Conservation (phyloP, 2,888 invertebrate species). For the Drosophila algonquin region DNA sequence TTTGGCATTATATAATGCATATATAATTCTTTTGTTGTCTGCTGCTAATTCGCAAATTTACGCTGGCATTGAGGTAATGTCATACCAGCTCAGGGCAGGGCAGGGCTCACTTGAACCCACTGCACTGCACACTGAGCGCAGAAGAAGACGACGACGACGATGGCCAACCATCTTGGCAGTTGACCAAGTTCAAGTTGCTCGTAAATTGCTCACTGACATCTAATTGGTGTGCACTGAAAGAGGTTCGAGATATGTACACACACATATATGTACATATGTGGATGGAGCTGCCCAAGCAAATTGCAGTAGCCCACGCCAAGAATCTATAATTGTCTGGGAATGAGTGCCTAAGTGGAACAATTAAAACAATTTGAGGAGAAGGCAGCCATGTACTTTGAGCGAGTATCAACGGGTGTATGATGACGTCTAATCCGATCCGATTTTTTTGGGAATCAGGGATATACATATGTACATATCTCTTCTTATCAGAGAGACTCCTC, state of each 20-base stretch:
- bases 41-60: slow-evolving; percentile 67
- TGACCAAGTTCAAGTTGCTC: slow-evolving; percentile 35
- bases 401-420: not conserved
- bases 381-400: not conserved
- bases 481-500: not conserved
- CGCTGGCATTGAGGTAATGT: slow-evolving; percentile 72
- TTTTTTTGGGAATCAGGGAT: not conserved
- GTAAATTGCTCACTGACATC: slow-evolving; percentile 60
- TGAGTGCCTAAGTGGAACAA: slow-evolving; percentile 10
- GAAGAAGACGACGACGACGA: not conserved
- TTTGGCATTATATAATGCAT: slow-evolving; percentile 67
- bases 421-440: not conserved
- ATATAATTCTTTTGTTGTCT: slow-evolving; percentile 76
- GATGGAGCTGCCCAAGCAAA: slow-evolving; percentile 43
- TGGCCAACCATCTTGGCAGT: slow-evolving; percentile 3
- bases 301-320: slow-evolving; percentile 57
- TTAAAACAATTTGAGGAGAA: not conserved
- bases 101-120: slow-evolving; percentile 4
- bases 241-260: not conserved
- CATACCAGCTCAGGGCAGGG: slow-evolving; percentile 47
- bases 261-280: not conserved
- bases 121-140: not conserved
- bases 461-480: not conserved
- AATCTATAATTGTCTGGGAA: slow-evolving; percentile 39
- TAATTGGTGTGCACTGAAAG: slow-evolving; percentile 44